Evolutionary conservation across 37 sponge, comb jelly and placozoan species (phyloP).

Genomic region (Petrosia ficiformis): DNA sequence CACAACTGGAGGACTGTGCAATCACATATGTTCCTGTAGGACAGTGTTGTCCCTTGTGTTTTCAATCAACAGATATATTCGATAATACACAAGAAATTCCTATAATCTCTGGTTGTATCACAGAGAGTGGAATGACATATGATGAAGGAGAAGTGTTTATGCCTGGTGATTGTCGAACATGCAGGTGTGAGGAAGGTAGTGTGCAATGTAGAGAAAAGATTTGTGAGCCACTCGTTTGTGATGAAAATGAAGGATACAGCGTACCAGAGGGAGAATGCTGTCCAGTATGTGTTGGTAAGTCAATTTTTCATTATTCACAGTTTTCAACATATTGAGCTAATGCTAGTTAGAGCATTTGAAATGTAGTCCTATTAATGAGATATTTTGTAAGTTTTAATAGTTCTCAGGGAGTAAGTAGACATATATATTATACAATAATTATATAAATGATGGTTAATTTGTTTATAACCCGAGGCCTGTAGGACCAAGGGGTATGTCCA

Average conservation of each 20-base stretch:
- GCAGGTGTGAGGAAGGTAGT: not conserved
- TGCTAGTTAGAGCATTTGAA: too few species aligned
- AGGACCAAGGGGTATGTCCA: too few species aligned
- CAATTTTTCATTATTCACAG: too few species aligned
- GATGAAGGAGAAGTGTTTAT: not conserved
- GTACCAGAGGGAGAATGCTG: not conserved
- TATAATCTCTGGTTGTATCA: not conserved
- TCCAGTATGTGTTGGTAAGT: constrained; percentile 1
- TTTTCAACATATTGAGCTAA: too few species aligned
- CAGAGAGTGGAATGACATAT: not conserved
- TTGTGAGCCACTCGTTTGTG: not conserved
- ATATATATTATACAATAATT: too few species aligned
- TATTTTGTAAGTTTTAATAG: too few species aligned
- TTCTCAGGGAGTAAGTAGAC: too few species aligned
- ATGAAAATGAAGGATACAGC: not conserved
- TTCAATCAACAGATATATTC: not conserved
- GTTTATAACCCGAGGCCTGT: too few species aligned
- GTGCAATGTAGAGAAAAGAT: not conserved
- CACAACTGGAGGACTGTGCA: not conserved
- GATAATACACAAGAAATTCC: not conserved
- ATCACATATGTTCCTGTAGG: constrained; percentile 5
- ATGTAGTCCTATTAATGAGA: too few species aligned
- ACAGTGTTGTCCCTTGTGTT: constrained; percentile 30
- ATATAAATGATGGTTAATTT: too few species aligned
- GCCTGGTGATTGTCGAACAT: not conserved